Conservation (phyloP, 2,113 vertebrate genomes). For the Saimiri boliviensis region DNA sequence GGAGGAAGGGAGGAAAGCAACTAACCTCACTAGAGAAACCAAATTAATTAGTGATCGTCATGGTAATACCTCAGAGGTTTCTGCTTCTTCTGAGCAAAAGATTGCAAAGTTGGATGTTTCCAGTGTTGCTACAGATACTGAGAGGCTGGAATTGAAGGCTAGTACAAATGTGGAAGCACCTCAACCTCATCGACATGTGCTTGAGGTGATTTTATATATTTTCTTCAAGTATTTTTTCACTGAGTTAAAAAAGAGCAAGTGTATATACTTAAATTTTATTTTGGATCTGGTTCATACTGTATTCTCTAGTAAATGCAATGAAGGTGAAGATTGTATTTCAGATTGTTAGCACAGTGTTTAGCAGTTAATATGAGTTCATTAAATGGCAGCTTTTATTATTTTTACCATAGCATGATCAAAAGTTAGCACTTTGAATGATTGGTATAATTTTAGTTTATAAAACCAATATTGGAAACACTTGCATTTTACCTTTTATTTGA, state of each 20-base stretch:
- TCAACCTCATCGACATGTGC: slow-evolving; percentile 56
- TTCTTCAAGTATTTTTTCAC: not conserved
- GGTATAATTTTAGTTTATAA: slow-evolving; percentile 36
- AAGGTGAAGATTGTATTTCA: not conserved
- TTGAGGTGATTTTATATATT: slow-evolving; percentile 80
- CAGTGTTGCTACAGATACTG: slow-evolving; percentile 95
- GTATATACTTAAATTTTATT: not conserved
- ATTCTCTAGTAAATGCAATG: not conserved
- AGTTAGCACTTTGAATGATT: not conserved
- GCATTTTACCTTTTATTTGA: not conserved
- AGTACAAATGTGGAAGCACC: slow-evolving; percentile 74
- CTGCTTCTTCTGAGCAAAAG: slow-evolving; percentile 89
- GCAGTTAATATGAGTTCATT: slow-evolving; percentile 23
- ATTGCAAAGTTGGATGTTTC: slow-evolving; percentile 96
- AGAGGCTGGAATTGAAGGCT: slow-evolving; percentile 92
- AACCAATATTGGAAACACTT: slow-evolving; percentile 21
- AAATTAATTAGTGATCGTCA: slow-evolving; percentile 32
- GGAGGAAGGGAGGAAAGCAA: slow-evolving; percentile 63
- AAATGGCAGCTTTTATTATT: slow-evolving; percentile 26
- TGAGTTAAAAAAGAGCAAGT: not conserved
- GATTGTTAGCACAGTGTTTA: not conserved
- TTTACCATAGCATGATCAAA: not conserved
- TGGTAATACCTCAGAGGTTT: slow-evolving; percentile 45
- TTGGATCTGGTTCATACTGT: not conserved
- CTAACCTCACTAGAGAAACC: slow-evolving; percentile 16